phyloP scores from a whole-genome alignment of 2,797 vertebrate genomes.

The Poecilia picta region DNA sequence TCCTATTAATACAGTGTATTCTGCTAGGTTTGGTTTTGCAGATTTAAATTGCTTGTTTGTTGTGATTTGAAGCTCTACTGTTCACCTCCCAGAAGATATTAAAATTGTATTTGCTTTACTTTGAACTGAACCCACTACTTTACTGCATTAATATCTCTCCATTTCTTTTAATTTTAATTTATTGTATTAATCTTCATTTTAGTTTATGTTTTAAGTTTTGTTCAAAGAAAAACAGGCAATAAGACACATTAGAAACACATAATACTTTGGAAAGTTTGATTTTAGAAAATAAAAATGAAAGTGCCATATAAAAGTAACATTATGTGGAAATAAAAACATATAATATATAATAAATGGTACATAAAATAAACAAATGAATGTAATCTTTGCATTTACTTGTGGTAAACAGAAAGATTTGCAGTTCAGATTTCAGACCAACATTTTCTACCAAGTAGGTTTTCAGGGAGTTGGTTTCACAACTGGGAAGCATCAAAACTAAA shows the following conservation, averaged over 20 bases:
- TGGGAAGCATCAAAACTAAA: no score
- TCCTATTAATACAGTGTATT: neutral
- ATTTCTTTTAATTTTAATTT: neutral
- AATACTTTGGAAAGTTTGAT: neutral
- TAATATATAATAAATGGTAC: neutral
- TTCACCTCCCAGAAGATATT: neutral
- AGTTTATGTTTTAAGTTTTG: neutral
- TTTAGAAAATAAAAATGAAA: neutral
- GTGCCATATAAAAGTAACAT: neutral
- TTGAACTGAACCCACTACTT: neutral
- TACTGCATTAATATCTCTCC: neutral
- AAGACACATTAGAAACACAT: neutral
- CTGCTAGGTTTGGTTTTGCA: neutral
- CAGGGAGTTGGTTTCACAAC: no score
- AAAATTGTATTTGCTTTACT: neutral
- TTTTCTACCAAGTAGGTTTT: no score
- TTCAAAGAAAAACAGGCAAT: neutral
- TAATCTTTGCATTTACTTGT: neutral
- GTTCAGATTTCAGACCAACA: no score
- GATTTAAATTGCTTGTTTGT: neutral
- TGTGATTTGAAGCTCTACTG: neutral
- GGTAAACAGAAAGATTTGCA: no score
- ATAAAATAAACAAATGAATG: neutral
- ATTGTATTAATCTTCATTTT: neutral
- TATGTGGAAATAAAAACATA: neutral